A percentile compares a stretch with the other conserved stretches of the same genome.
phyloP scores from a whole-genome alignment of 2,888 invertebrate species.

The Deilephila elpenor region DNA sequence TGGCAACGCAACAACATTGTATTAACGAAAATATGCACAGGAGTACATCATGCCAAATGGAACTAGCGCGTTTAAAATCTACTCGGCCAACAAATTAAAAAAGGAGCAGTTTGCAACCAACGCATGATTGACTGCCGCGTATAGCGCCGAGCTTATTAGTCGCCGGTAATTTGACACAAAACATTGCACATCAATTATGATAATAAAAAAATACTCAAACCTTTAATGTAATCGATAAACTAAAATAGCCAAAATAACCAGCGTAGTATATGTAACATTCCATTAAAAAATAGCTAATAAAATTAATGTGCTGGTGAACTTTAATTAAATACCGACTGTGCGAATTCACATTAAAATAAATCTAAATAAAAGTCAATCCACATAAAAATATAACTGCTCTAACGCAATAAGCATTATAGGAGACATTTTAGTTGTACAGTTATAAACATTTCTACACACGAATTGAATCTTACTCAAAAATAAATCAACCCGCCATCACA shows the following conservation, averaged over 20 bases:
- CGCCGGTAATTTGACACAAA: background rate
- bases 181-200: background rate
- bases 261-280: background rate
- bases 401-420: conserved; percentile 59
- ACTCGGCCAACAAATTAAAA: conserved; percentile 4
- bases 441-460: conserved; percentile 65
- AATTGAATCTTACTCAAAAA: conserved; percentile 50
- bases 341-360: conserved; percentile 55
- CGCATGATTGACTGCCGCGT: background rate
- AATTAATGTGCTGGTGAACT: conserved; percentile 31
- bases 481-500: conserved; percentile 46
- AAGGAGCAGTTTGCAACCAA: background rate
- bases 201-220: background rate
- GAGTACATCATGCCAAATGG: conserved; percentile 36
- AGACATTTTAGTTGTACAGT: conserved; percentile 54
- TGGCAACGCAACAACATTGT: conserved; percentile 54
- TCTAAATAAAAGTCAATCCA: conserved; percentile 57
- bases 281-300: background rate
- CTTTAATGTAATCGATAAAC: background rate
- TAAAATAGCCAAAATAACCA: background rate
- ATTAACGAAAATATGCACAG: conserved; percentile 33
- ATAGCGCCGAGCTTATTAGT: background rate
- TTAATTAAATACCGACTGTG: conserved; percentile 51
- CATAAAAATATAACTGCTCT: conserved; percentile 56
- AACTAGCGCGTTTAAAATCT: conserved; percentile 28